Evolutionary conservation across 2,797 vertebrate species (phyloP).

Genomic region (Anguilla marmorata): DNA sequence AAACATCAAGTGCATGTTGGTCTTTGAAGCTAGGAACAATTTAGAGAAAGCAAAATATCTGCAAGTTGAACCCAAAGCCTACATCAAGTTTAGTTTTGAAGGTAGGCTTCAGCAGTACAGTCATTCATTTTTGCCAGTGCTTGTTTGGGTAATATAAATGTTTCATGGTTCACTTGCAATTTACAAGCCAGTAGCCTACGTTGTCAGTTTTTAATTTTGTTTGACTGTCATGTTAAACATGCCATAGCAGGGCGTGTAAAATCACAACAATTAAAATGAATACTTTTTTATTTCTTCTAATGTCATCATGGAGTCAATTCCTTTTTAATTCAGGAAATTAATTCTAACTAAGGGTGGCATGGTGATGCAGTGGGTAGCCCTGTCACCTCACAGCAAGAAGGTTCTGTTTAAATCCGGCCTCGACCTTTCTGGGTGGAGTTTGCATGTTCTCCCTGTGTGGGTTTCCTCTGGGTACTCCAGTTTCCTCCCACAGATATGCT

Average conservation of each 20-base stretch:
- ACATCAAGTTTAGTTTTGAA: not conserved
- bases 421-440: too few relatives aligned
- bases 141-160: not conserved
- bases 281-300: not conserved
- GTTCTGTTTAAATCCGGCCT: too few relatives aligned
- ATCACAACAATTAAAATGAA: not conserved
- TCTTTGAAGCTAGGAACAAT: not conserved
- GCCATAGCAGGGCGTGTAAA: not conserved
- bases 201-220: not conserved
- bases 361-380: too few relatives aligned
- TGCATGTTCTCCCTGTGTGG: too few relatives aligned
- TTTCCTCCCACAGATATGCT: too few relatives aligned
- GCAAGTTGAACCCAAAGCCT: not conserved
- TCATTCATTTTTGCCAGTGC: not conserved
- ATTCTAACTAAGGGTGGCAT: not conserved
- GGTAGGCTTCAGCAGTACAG: not conserved
- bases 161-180: not conserved
- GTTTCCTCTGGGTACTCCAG: too few relatives aligned
- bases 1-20: not conserved
- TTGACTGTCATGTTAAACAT: not conserved
- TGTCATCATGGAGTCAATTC: not conserved
- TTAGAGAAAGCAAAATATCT: not conserved
- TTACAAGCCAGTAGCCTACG: not conserved
- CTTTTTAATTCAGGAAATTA: not conserved
- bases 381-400: too few relatives aligned